phyloP scores from a whole-genome alignment of 2,888 invertebrate species.

The Melanophora roralis region DNA sequence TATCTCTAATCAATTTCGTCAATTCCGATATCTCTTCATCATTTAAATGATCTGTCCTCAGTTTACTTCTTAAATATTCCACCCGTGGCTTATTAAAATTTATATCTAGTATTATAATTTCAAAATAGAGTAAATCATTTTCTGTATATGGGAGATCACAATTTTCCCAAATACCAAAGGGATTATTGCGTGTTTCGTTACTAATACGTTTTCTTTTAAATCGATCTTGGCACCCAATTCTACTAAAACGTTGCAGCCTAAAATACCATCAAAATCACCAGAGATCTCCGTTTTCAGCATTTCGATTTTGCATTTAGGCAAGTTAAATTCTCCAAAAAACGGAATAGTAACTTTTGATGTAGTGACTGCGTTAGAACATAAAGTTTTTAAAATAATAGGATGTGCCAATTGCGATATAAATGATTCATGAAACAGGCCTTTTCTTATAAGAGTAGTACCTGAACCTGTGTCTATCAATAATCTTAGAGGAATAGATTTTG shows the following conservation, averaged over 20 bases:
- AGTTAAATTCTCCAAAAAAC: slow-evolving; percentile 19
- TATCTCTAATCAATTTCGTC: slow-evolving; percentile 20
- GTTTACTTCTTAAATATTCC: slow-evolving; percentile 6
- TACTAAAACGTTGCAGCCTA: slow-evolving; percentile 46
- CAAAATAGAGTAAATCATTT: slow-evolving; percentile 11
- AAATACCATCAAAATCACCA: slow-evolving; percentile 35
- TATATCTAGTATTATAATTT: slow-evolving; percentile 31
- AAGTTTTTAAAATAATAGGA: slow-evolving; percentile 32
- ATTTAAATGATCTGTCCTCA: slow-evolving; percentile 21
- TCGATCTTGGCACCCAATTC: slow-evolving; percentile 41
- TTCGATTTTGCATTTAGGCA: not conserved
- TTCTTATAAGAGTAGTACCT: slow-evolving; percentile 29
- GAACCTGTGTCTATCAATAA: slow-evolving; percentile 24
- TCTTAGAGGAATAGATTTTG: slow-evolving; percentile 27
- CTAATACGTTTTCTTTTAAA: slow-evolving; percentile 24
- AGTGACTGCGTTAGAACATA: slow-evolving; percentile 3
- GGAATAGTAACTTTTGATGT: slow-evolving; percentile 9
- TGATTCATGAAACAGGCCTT: slow-evolving; percentile 13
- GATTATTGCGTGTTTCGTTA: slow-evolving; percentile 25
- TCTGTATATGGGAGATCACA: not conserved
- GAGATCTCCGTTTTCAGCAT: slow-evolving; percentile 24
- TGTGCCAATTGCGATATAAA: not conserved
- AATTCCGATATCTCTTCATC: slow-evolving; percentile 12
- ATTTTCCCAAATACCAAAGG: slow-evolving; percentile 17
- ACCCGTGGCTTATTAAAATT: slow-evolving; percentile 22